A percentile compares a stretch with the other conserved stretches of the same genome.
phyloP scores from a whole-genome alignment of 2,113 vertebrate genomes.

The Jacana jacana region DNA sequence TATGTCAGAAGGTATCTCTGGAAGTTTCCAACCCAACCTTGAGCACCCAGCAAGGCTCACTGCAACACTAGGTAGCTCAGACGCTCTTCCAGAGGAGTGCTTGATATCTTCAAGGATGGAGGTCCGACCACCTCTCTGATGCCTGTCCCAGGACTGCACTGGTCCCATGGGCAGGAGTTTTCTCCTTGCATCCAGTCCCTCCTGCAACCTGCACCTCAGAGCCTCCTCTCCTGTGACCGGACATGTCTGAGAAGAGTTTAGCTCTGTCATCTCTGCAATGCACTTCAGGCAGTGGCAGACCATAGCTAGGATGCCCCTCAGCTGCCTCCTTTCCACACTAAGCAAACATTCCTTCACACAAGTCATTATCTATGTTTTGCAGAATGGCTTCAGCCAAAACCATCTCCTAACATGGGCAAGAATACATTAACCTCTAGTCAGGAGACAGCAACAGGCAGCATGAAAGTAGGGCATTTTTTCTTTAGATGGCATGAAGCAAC shows the following conservation, averaged over 20 bases:
- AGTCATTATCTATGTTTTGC: background rate
- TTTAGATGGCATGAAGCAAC: background rate
- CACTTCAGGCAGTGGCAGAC: background rate
- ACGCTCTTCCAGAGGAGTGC: background rate
- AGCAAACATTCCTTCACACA: background rate
- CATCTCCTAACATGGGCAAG: background rate
- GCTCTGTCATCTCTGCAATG: background rate
- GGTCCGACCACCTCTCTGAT: background rate
- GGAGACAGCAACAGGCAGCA: background rate
- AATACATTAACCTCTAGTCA: background rate
- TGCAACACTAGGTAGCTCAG: background rate
- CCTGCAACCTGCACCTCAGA: background rate
- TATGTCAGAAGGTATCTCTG: background rate
- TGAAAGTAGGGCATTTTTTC: background rate
- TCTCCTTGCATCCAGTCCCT: background rate
- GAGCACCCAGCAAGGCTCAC: background rate
- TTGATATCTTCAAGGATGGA: background rate
- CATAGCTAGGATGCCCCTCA: background rate
- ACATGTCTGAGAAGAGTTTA: background rate
- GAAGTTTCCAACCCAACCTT: background rate
- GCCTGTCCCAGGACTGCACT: background rate
- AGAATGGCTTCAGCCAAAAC: background rate
- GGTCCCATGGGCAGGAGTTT: background rate
- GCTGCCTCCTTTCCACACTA: background rate
- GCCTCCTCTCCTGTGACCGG: background rate